A percentile compares a stretch with the other conserved stretches of the same genome.
Evolutionary conservation across 1,140 invertebrate genomes (phyloP).

Genomic region (Daktulosphaira vitifoliae): DNA sequence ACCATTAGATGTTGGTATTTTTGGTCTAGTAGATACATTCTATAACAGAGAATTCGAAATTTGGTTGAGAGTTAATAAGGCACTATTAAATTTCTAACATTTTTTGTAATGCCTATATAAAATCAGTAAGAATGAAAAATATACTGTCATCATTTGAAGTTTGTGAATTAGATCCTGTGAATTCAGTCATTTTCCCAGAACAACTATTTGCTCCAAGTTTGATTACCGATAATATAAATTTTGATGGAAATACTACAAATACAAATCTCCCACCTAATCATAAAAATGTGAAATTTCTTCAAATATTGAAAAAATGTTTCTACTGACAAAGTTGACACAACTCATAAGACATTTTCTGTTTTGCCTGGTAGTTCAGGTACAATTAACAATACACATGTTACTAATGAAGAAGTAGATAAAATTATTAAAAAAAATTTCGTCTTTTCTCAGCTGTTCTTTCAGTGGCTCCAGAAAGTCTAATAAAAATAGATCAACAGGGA

Average conservation of each 20-base stretch:
- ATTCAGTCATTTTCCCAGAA: neutral
- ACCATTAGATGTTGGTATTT: slow-evolving; percentile 44
- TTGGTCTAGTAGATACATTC: no score
- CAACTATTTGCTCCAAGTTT: neutral
- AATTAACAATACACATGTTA: neutral
- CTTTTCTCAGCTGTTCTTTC: neutral
- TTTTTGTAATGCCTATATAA: no score
- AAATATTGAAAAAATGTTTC: neutral
- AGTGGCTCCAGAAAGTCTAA: neutral
- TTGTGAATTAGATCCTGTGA: neutral
- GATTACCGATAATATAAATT: neutral
- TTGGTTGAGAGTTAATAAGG: no score
- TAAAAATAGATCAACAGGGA: slow-evolving; percentile 4
- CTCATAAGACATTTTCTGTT: neutral
- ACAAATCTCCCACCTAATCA: neutral
- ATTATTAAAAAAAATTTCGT: neutral
- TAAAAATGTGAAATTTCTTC: neutral
- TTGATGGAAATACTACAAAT: no score
- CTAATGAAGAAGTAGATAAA: no score
- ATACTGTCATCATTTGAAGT: neutral
- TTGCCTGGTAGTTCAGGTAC: neutral
- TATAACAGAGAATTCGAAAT: no score
- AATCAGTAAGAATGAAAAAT: slow-evolving; percentile 39
- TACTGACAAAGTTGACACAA: neutral
- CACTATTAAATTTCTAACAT: no score